Percentiles rank a stretch among this genome's conserved stretches.
Evolutionary conservation across 2,888 invertebrate species (phyloP).

Genomic region (Sturmia bella): DNA sequence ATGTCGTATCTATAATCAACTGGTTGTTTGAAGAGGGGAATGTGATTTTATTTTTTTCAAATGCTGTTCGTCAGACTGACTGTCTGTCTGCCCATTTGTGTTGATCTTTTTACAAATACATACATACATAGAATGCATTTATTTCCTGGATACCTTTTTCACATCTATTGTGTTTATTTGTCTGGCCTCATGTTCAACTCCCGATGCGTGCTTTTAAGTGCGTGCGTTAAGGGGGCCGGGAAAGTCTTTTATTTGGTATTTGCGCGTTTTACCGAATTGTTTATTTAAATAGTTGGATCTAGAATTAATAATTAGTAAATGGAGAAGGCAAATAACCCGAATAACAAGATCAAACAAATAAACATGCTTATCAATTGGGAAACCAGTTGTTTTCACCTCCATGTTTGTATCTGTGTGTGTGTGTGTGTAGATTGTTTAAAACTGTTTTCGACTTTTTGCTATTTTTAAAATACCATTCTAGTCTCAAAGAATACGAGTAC

Average conservation of each 20-base stretch:
- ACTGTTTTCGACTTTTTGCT: too few relatives aligned
- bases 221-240: background rate
- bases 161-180: slow-evolving; percentile 21
- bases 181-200: slow-evolving; percentile 40
- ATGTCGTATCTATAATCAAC: background rate
- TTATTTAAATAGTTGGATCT: slow-evolving; percentile 1
- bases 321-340: slow-evolving; percentile 8
- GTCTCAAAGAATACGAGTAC: too few relatives aligned
- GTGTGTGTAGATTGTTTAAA: too few relatives aligned
- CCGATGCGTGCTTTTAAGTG: background rate
- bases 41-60: background rate
- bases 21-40: background rate
- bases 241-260: background rate
- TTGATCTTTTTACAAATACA: background rate
- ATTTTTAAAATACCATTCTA: too few relatives aligned
- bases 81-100: background rate
- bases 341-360: background rate
- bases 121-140: background rate
- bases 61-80: background rate
- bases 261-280: background rate
- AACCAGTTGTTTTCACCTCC: slow-evolving; percentile 13
- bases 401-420: too few relatives aligned
- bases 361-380: background rate
- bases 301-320: slow-evolving; percentile 2
- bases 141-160: background rate